Base-by-base conservation (phyloP, 37 sponge, comb jelly and placozoan species). In the Geodia barretti region DNA sequence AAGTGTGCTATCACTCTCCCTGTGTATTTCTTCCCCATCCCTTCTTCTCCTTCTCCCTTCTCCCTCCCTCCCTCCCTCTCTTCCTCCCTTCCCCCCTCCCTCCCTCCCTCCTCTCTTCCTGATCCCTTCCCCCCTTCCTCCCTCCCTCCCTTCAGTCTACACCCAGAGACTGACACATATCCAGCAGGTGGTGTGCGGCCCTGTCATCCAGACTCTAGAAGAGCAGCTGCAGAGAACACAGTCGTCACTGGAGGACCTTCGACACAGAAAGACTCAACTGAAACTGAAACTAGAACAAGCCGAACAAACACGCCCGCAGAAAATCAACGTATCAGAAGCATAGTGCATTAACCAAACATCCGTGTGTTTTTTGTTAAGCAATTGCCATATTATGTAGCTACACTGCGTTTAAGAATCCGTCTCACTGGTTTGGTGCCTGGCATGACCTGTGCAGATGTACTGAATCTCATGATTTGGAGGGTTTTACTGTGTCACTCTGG, bases 151-250 rank as follows among this genome's bases (percentile, higher is more conserved):
- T 62, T 1, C 68, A 90, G 97, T 96, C 62, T 94, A 90, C 79
- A 84, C 71, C 5, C 83, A 89, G 80, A 80, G 76, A 4, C 68
- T 94, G 73, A 77, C 68, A 32, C 89, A 84, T 54, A 81, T 94
- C n/a, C 71, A 94, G 83, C 88, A 94, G 39, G 81, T 90, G 7
- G 42, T 96, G 17, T 87, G 84, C 64, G 93, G 63, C 5, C 97
- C 97, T n/a, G 35, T 91, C 24, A 74, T 85, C 63, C 82, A 82
- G 36, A 29, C 85, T 30, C 39, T 96, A 32, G 87, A 91, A 58
- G 81, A 82, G 24, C 85, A 88, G 79, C 30, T 87, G 26, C 39
- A 62, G 70, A 40, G 74, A 24, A 87, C 87, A 11, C 82, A 85
- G 37, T 41, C 29, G 17, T 42, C 29, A 1, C 72, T 69, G 24